phyloP scores from a whole-genome alignment of 2,888 invertebrate species.

The Hypselothyrea guttata region DNA sequence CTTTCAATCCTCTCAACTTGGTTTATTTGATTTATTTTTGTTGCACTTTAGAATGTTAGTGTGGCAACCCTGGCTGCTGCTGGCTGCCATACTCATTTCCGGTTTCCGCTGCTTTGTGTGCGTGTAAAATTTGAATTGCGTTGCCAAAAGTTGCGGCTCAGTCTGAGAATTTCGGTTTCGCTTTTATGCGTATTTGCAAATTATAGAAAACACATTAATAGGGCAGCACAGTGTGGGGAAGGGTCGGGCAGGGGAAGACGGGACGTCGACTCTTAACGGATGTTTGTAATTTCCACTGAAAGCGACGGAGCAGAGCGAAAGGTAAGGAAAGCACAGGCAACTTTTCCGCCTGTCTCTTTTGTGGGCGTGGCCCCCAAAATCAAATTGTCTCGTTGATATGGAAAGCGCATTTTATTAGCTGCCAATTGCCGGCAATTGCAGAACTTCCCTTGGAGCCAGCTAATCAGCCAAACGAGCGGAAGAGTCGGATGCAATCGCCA shows the following conservation, averaged over 20 bases:
- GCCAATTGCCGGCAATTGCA: conserved; percentile 70
- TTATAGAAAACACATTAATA: conserved; percentile 77
- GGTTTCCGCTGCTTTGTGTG: conserved; percentile 79
- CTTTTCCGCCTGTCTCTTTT: conserved; percentile 5
- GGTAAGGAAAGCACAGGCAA: neutral
- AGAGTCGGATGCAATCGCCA: neutral
- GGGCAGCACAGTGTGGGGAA: conserved; percentile 4
- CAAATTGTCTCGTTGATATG: conserved; percentile 68
- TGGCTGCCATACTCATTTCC: conserved; percentile 79
- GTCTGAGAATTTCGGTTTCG: conserved; percentile 20
- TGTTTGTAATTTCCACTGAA: conserved; percentile 69
- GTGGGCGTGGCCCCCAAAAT: conserved; percentile 62
- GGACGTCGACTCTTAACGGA: conserved; percentile 47
- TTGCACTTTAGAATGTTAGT: too few species aligned
- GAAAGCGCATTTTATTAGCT: conserved; percentile 64
- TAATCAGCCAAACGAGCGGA: conserved; percentile 58
- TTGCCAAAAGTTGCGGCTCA: conserved; percentile 54
- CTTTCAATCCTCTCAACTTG: too few species aligned
- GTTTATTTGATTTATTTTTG: too few species aligned
- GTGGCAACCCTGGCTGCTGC: conserved; percentile 12
- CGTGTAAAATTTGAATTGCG: conserved; percentile 75
- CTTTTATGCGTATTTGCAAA: conserved; percentile 53
- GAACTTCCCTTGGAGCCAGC: conserved; percentile 75
- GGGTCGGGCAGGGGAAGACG: neutral
- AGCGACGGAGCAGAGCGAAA: neutral